phyloP scores from a whole-genome alignment of 2,888 invertebrate genomes.

The Drosophila nr. perissopoda region DNA sequence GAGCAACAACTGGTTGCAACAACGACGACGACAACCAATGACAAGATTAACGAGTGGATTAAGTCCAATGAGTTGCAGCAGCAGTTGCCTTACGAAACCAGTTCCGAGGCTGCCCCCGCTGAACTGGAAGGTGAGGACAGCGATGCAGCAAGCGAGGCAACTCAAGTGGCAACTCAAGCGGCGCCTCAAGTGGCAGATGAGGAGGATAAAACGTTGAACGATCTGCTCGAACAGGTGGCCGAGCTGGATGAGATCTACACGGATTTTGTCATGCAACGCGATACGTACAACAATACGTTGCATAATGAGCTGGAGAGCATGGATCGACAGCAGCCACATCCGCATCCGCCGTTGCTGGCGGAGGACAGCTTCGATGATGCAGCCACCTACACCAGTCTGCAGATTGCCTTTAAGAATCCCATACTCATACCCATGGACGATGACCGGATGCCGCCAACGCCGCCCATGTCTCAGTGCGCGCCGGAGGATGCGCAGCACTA shows the following conservation, averaged over 20 bases:
- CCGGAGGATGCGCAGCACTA: constrained; percentile 85
- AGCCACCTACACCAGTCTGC: constrained; percentile 93
- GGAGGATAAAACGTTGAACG: constrained; percentile 89
- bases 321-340: constrained; percentile 31
- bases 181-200: constrained; percentile 54
- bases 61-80: constrained; percentile 81
- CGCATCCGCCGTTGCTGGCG: constrained; percentile 84
- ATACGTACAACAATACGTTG: constrained; percentile 83
- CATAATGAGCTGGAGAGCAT: constrained; percentile 81
- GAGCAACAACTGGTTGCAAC: constrained; percentile 64
- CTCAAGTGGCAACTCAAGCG: constrained; percentile 51
- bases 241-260: constrained; percentile 93
- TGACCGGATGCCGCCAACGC: constrained; percentile 85
- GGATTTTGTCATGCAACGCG: constrained; percentile 88
- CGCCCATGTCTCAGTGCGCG: constrained; percentile 79
- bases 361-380: constrained; percentile 91
- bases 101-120: constrained; percentile 25
- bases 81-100: constrained; percentile 53
- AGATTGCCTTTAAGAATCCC: constrained; percentile 94
- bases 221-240: constrained; percentile 91
- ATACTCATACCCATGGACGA: constrained; percentile 89
- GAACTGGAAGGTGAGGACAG: constrained; percentile 44
- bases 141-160: constrained; percentile 48
- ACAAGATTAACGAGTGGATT: constrained; percentile 84
- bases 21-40: constrained; percentile 64